Conservation (phyloP, 1,140 invertebrate genomes). For the Drosophila parabipectinata region DNA sequence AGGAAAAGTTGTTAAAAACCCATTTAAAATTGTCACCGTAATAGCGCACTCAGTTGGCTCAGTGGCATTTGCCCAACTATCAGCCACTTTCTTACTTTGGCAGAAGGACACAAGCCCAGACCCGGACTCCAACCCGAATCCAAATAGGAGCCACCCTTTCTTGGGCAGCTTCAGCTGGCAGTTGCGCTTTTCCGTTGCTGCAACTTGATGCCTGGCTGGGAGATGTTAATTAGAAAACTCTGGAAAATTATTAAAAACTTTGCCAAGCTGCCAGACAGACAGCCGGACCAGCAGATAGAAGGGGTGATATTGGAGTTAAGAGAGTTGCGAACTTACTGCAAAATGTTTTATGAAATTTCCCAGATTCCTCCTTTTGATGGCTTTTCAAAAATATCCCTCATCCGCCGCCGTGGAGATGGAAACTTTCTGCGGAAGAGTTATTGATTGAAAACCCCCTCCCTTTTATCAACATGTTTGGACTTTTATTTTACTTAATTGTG, state of each 20-base stretch:
- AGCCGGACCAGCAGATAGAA: slow-evolving; percentile 35
- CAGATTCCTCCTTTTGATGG: slow-evolving; percentile 30
- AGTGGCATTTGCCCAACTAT: slow-evolving; percentile 49
- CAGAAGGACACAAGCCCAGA: not conserved
- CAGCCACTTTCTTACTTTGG: slow-evolving; percentile 1
- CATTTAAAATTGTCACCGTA: slow-evolving; percentile 77
- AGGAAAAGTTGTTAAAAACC: slow-evolving; percentile 72
- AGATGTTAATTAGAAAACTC: slow-evolving; percentile 81
- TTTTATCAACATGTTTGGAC: not conserved
- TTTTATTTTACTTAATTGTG: slow-evolving; percentile 14
- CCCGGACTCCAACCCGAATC: too few relatives aligned
- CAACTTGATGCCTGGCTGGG: slow-evolving; percentile 26
- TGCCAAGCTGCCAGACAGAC: slow-evolving; percentile 30
- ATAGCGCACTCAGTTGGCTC: slow-evolving; percentile 61
- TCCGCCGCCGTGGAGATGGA: not conserved
- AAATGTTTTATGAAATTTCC: slow-evolving; percentile 27
- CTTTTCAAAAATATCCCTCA: slow-evolving; percentile 23
- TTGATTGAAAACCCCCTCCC: not conserved
- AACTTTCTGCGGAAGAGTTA: slow-evolving; percentile 8
- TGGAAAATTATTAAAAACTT: slow-evolving; percentile 82
- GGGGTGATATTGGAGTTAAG: slow-evolving; percentile 19
- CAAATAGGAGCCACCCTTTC: not conserved
- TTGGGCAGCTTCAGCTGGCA: slow-evolving; percentile 8
- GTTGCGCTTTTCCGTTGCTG: slow-evolving; percentile 26
- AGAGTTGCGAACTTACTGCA: slow-evolving; percentile 22